Evolutionary conservation across 2,888 invertebrate species (phyloP).

Genomic region (Plebejus melissa): DNA sequence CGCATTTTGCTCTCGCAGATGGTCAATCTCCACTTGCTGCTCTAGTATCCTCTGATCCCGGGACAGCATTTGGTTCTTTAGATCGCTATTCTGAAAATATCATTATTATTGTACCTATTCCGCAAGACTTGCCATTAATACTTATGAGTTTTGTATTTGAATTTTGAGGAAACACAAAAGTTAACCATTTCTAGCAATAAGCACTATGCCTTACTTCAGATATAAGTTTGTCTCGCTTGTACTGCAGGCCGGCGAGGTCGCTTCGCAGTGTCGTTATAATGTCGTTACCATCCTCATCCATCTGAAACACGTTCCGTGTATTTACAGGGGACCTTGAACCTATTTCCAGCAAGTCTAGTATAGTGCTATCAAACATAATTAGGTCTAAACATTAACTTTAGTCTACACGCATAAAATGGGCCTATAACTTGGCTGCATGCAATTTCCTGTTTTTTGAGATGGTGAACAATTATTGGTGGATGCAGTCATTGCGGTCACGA

Average conservation of each 20-base stretch:
- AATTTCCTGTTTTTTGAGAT: background rate
- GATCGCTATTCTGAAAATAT: slow-evolving; percentile 81
- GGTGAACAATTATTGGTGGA: background rate
- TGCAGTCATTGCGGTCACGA: background rate
- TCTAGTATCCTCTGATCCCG: slow-evolving; percentile 86
- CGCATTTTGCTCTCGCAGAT: slow-evolving; percentile 88
- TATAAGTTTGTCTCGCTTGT: slow-evolving; percentile 88
- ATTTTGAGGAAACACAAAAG: too few relatives aligned
- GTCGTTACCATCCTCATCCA: slow-evolving; percentile 81
- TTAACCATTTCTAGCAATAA: too few relatives aligned
- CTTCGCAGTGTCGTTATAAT: slow-evolving; percentile 87
- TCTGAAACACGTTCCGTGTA: slow-evolving; percentile 52
- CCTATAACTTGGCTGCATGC: too few relatives aligned
- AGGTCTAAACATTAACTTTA: background rate
- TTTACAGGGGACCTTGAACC: background rate
- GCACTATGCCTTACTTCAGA: slow-evolving; percentile 80
- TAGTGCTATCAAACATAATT: background rate
- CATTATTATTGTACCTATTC: background rate
- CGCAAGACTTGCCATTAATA: background rate
- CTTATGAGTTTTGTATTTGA: background rate
- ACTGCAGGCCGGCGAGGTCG: slow-evolving; percentile 90
- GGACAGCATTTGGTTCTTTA: slow-evolving; percentile 84
- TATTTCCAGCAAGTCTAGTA: background rate
- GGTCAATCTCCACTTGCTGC: slow-evolving; percentile 88
- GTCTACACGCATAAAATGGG: background rate